Evolutionary conservation across 2,113 vertebrate species (phyloP).

Genomic region (Lophius piscatorius): DNA sequence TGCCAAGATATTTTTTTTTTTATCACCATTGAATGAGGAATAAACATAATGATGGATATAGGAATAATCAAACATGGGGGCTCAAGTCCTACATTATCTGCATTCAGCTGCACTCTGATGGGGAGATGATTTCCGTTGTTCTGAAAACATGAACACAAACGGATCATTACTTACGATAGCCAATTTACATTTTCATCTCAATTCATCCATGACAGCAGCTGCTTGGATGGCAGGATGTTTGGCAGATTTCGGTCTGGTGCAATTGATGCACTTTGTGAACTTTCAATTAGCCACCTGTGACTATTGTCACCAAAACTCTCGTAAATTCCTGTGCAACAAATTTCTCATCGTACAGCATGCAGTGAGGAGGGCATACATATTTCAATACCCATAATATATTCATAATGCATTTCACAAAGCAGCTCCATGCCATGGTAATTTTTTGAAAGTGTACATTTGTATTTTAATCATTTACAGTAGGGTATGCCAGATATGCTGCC

Average conservation of each 20-base stretch:
- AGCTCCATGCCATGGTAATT: conserved; percentile 21
- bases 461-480: conserved; percentile 49
- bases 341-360: conserved; percentile 4
- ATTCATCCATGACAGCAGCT: conserved; percentile 19
- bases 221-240: conserved; percentile 36
- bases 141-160: not conserved
- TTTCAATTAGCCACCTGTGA: conserved; percentile 31
- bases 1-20: not conserved
- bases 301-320: conserved; percentile 8
- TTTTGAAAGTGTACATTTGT: conserved; percentile 32
- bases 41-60: not conserved
- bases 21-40: conserved; percentile 4
- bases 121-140: not conserved
- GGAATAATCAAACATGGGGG: not conserved
- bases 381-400: conserved; percentile 60
- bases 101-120: not conserved
- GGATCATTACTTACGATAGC: not conserved
- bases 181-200: conserved; percentile 2
- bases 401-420: conserved; percentile 47
- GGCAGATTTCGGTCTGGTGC: conserved; percentile 18
- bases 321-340: conserved; percentile 2
- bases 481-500: not conserved
- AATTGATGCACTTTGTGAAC: conserved; percentile 21
- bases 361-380: conserved; percentile 39
- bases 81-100: not conserved